These are phyloP conservation scores for Monarcha castaneiventris DNA, from an alignment of 2,113 vertebrate genomes.

Conservation along the genomic window DNA sequence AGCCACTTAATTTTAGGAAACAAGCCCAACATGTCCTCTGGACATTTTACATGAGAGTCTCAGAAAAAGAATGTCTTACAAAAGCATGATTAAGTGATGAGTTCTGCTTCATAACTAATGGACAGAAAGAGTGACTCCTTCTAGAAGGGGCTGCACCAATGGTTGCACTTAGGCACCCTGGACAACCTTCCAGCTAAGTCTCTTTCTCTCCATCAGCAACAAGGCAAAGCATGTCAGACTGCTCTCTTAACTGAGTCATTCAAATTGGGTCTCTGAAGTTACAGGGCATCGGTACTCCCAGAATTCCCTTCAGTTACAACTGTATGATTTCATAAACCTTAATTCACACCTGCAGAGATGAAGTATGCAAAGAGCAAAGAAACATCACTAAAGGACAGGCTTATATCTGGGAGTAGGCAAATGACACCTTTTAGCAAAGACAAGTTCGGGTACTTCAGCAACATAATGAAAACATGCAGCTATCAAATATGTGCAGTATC, in stretches of 20 bases:
- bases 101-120: background rate
- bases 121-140: background rate
- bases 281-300: background rate
- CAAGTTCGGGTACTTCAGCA: background rate
- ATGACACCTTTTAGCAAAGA: background rate
- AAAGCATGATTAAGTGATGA: background rate
- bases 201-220: background rate
- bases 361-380: background rate
- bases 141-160: background rate
- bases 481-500: background rate
- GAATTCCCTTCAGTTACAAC: background rate
- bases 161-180: background rate
- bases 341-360: background rate
- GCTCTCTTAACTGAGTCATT: background rate
- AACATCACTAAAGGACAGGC: background rate
- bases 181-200: background rate
- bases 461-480: background rate
- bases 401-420: background rate
- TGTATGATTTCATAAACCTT: background rate
- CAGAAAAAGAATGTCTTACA: background rate
- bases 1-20: background rate
- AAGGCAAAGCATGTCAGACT: background rate
- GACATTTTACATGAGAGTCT: background rate
- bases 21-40: background rate
- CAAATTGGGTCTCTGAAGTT: background rate